Base-by-base conservation (phyloP, 92 coral and sea anemone genomes). In the Palythoa grandis region DNA sequence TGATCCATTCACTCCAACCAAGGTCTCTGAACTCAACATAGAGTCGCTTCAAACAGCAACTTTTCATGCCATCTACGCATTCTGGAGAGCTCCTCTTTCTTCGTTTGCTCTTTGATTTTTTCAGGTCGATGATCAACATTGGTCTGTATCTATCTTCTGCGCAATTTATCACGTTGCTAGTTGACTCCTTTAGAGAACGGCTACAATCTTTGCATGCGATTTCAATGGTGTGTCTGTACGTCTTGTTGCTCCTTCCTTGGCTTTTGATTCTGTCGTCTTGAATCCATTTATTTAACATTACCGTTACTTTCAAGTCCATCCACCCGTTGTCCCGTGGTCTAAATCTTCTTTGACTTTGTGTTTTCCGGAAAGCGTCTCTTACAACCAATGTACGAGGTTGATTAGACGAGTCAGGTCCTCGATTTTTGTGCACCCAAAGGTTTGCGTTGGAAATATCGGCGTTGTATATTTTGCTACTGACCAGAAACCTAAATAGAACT, bases 1-100 rank as follows among this genome's bases (percentile, higher is more conserved):
- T 12, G 22, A 94, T 88, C 98, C 98, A 94, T 58, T 75, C 72
- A 52, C 86, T 76, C 98, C 98, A 94, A 12, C 93, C 93, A 52
- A 92, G 87, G 40, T 83, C 74, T 43, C 38, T 65, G 77, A 94
- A 94, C 52, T 91, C 82, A 12, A 94, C 88, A 56, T 78, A 86
- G 16, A 94, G 82, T 20, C 11, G 29, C 69, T 79, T 86, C 66
- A 89, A 93, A 63, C 93, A 93, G 48, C 98, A 94, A 3, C 74
- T 84, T 19, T 52, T 76, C 57, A 61, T 43, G 12, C 88, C 87
- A n/a, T 50, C 84, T 0, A 3, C 72, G 29, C 98, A 94, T 25
- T 86, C 79, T 12, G 89, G 38, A 70, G 73, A 56, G 3, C 95
- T 88, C 68, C 84, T 92, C 66, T 74, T 83, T 16, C 85, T 53